Evolutionary conservation across 2,113 vertebrate species (phyloP).

Genomic region (Phalacrocorax brasilianus): DNA sequence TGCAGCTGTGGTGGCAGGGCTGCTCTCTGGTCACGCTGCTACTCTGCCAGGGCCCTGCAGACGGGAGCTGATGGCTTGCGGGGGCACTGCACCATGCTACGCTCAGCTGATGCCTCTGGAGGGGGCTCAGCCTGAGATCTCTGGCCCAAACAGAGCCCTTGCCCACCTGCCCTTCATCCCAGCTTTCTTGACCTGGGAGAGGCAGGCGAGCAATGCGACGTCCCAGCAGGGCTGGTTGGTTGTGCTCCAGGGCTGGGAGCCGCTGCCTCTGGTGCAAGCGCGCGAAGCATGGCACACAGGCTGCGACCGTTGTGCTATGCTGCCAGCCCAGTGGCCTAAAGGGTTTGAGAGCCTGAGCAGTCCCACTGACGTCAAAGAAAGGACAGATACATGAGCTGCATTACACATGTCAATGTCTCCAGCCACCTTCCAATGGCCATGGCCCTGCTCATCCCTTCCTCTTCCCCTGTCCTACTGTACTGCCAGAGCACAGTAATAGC

Average conservation of each 20-base stretch:
- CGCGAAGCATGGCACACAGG: fast-evolving
- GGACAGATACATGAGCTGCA: neutral
- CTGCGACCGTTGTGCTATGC: neutral
- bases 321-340: neutral
- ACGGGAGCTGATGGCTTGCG: too few relatives aligned
- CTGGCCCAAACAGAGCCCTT: neutral
- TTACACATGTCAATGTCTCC: neutral
- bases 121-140: neutral
- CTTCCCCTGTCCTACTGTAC: neutral
- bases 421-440: neutral
- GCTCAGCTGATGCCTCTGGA: neutral
- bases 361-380: neutral
- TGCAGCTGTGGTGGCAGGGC: neutral
- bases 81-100: neutral
- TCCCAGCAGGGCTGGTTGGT: neutral
- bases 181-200: neutral
- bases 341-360: neutral
- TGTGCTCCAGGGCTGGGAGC: neutral
- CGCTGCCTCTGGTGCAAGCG: neutral
- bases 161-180: neutral
- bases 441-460: neutral
- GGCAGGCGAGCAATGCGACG: neutral
- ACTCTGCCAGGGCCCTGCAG: neutral
- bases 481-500: neutral
- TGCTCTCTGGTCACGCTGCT: neutral